Evolutionary conservation across 2,888 invertebrate genomes (phyloP).

Genomic region (Aleiodes leptofemur): DNA sequence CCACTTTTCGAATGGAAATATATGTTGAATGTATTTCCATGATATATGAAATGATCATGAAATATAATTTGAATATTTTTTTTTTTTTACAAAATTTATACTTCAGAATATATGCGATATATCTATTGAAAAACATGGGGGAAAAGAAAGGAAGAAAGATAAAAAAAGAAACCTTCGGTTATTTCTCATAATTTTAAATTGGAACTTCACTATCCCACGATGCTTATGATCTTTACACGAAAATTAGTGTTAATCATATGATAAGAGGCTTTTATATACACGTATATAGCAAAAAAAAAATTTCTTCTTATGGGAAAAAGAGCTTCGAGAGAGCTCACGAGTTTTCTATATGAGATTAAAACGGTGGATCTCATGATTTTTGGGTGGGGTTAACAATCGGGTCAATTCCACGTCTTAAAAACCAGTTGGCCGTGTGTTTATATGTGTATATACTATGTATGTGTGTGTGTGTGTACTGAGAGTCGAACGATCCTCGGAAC

Average conservation of each 20-base stretch:
- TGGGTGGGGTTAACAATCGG: conserved; percentile 67
- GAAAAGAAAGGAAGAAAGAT: no score
- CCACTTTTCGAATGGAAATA: no score
- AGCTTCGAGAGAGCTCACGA: neutral
- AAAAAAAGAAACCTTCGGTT: neutral
- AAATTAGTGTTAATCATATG: neutral
- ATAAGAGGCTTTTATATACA: no score
- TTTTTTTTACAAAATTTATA: no score
- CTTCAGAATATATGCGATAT: no score
- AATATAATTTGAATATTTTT: no score
- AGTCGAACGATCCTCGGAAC: conserved; percentile 60
- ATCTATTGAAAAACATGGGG: no score
- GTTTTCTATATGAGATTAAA: conserved; percentile 8
- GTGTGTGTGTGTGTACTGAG: neutral
- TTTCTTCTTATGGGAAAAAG: neutral
- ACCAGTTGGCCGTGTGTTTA: conserved; percentile 62
- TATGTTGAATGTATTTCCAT: no score
- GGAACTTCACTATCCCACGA: conserved; percentile 23
- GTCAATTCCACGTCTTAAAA: conserved; percentile 68
- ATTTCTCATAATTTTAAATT: neutral
- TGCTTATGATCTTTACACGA: conserved; percentile 1
- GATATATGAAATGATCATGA: no score
- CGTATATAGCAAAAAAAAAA: no score
- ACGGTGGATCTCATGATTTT: conserved; percentile 13
- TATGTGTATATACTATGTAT: neutral